Evolutionary conservation across 2,113 vertebrate genomes (phyloP), one percentile per base, ranked within the genome.

Genomic region (Elgaria multicarinata): DNA sequence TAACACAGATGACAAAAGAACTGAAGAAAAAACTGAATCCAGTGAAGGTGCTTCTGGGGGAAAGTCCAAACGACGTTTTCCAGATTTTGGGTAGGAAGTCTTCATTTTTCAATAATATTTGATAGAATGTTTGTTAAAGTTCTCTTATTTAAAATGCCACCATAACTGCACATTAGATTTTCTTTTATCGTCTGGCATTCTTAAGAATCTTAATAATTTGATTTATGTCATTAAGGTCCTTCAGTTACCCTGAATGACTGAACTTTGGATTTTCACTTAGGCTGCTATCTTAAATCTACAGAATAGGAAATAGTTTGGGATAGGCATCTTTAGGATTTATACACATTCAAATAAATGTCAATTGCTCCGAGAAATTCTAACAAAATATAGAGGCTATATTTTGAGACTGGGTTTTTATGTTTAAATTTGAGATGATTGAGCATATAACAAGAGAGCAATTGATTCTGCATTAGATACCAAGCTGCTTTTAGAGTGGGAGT

Each of bases 21-120:
- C 78, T 84, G 98, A 98, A 85, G 98, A 97, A 26, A 96, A 69
- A 87, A 33, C 86, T 67, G 95, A 98, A 87, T 91, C 95, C 72
- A 97, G 87, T 95, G 98, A 99, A 91, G 93, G 92, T 91, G 92
- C 96, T 6, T 95, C 96, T 31, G 90, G 95, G 74, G 98, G 97
- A 83, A 99, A 98, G 94, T 92, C 97, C 75, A 99, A 98, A 96
- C 97, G 98, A 94, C 96, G 98, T 94, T 99, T 99, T 96, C 98
- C 98, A 93, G 98, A 99, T 96, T 99, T 99, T 97, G 98, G 98
- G 98, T 98, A 96, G 92, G 94, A 81, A 50, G 88, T 93, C 46
- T 74, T n/a, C 44, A 44, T 24, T 72, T 6, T 84, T 83, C n/a
- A 42, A 14, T 28, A 24, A 88, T n/a, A n/a, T n/a, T n/a, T n/a